Percentiles rank a stretch among this genome's conserved stretches.
Conservation (phyloP, 1,140 invertebrate genomes). For the Cotesia typhae region DNA sequence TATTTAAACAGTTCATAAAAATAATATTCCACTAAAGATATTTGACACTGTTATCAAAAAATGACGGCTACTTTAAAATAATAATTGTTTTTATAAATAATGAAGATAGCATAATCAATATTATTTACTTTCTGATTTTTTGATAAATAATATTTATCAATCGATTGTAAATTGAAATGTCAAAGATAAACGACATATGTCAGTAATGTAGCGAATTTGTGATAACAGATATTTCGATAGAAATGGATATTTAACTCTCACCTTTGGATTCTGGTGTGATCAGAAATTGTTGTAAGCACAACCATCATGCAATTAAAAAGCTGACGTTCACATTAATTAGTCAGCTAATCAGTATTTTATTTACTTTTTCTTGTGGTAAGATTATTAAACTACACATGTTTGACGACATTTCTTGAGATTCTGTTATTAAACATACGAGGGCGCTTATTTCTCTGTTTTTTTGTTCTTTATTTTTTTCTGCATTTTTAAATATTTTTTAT, state of each 20-base stretch:
- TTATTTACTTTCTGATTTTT: background rate
- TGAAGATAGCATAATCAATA: background rate
- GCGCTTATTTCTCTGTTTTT: constrained; percentile 12
- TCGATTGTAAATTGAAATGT: background rate
- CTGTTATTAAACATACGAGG: constrained; percentile 26
- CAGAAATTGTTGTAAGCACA: constrained; percentile 45
- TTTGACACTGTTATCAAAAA: no score
- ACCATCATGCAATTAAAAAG: constrained; percentile 51
- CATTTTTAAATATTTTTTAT: no score
- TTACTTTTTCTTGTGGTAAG: constrained; percentile 52
- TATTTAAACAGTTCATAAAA: constrained; percentile 7
- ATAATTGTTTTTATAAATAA: constrained; percentile 12
- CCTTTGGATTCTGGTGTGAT: constrained; percentile 50
- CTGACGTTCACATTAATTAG: constrained; percentile 43
- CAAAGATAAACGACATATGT: constrained; percentile 24
- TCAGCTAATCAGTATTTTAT: constrained; percentile 56
- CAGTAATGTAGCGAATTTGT: background rate
- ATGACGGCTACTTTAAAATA: background rate
- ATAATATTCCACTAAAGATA: background rate
- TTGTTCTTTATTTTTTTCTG: no score
- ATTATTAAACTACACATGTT: constrained; percentile 45
- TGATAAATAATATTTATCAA: background rate
- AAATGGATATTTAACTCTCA: constrained; percentile 36
- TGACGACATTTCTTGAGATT: constrained; percentile 52
- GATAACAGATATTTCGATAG: constrained; percentile 7